phyloP scores from a whole-genome alignment of 2,113 vertebrate genomes.

The Dromas ardeola region DNA sequence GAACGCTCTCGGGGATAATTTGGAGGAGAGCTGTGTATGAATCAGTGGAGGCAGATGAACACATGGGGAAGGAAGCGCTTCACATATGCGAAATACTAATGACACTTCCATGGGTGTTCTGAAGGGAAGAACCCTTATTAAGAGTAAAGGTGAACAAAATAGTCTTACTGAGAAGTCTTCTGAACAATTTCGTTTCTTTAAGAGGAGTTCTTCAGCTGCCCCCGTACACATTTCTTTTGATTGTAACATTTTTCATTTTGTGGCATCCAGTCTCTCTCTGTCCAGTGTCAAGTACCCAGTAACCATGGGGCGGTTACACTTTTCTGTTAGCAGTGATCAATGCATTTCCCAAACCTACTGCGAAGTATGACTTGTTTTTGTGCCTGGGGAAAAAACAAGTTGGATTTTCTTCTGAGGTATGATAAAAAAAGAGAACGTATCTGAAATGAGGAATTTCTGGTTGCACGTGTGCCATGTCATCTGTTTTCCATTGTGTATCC shows the following conservation, averaged over 20 bases:
- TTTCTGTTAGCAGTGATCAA: neutral
- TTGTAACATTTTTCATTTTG: neutral
- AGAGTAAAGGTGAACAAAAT: neutral
- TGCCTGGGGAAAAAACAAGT: neutral
- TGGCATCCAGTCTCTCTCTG: neutral
- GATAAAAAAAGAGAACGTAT: neutral
- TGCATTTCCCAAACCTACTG: neutral
- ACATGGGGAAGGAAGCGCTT: neutral
- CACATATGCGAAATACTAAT: neutral
- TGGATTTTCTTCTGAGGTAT: neutral
- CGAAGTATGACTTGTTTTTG: neutral
- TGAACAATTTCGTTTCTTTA: neutral
- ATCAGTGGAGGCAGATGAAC: neutral
- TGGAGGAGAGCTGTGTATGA: neutral
- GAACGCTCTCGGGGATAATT: neutral
- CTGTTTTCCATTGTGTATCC: neutral
- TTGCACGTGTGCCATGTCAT: neutral
- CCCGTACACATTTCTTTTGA: neutral
- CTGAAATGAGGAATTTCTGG: neutral
- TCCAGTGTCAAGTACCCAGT: neutral
- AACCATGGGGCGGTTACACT: neutral
- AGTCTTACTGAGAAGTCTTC: neutral
- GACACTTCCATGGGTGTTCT: neutral
- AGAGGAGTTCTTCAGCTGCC: neutral
- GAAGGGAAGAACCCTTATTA: neutral